Evolutionary conservation across 2,113 vertebrate genomes (phyloP).

Genomic region (Vicugna pacos): DNA sequence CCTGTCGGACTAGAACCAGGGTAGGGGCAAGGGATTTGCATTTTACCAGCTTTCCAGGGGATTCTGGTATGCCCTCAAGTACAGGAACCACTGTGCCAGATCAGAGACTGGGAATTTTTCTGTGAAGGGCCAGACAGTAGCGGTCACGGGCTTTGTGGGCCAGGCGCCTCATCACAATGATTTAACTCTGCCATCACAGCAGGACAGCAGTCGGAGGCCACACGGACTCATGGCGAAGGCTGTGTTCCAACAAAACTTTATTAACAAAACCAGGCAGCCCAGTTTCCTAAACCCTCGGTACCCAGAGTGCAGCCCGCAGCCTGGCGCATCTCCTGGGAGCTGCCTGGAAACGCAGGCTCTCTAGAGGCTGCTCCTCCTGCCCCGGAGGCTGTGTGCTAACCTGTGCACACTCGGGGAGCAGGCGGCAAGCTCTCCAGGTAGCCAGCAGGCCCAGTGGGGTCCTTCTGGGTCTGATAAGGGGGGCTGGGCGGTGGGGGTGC

Average conservation of each 20-base stretch:
- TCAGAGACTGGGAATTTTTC: not conserved
- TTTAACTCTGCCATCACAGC: not conserved
- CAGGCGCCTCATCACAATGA: rapidly evolving
- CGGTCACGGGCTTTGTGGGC: rapidly evolving
- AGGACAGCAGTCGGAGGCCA: rapidly evolving
- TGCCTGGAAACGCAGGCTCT: not conserved
- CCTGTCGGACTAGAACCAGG: not conserved
- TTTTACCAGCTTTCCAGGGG: not conserved
- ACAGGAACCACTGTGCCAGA: rapidly evolving
- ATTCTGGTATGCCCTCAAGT: rapidly evolving
- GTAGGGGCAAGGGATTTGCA: not conserved
- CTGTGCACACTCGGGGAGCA: rapidly evolving
- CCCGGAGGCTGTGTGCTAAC: rapidly evolving
- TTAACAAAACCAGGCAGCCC: not conserved
- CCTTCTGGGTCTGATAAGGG: not conserved
- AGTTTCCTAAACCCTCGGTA: not conserved
- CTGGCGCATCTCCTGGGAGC: not conserved
- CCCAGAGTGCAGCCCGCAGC: not conserved
- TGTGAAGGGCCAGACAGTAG: not conserved
- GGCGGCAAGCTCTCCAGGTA: not conserved
- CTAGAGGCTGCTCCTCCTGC: not conserved
- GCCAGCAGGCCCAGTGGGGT: not conserved
- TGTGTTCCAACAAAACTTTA: constrained; percentile 23
- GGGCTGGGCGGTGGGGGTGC: not conserved
- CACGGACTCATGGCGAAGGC: rapidly evolving